Conservation (phyloP, 2,888 invertebrate genomes). For the Agriopis leucophaearia region DNA sequence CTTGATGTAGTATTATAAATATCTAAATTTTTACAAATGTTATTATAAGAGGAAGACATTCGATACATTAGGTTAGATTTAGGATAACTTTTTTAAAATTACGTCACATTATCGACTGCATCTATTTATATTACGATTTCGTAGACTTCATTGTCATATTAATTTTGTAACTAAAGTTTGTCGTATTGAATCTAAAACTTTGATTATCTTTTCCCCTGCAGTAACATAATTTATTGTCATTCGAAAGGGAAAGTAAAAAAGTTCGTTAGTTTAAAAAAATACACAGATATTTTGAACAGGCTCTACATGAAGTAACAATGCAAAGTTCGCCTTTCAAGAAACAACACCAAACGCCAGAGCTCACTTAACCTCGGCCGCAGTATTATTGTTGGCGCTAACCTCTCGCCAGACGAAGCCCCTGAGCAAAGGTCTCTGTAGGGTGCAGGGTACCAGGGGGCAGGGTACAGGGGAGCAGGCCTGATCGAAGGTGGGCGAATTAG, state of each 20-base stretch:
- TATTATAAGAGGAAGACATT: too few relatives aligned
- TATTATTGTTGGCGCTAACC: slow-evolving; percentile 73
- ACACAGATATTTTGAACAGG: background rate
- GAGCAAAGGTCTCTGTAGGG: slow-evolving; percentile 54
- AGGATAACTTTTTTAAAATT: too few relatives aligned
- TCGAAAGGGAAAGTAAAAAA: too few relatives aligned
- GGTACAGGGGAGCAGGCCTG: slow-evolving; percentile 65
- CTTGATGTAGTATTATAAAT: too few relatives aligned
- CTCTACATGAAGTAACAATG: slow-evolving; percentile 9
- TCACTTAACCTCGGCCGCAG: slow-evolving; percentile 72
- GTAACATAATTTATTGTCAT: too few relatives aligned
- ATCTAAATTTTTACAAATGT: too few relatives aligned
- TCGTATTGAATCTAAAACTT: too few relatives aligned
- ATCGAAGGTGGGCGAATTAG: slow-evolving; percentile 85
- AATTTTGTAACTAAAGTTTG: background rate
- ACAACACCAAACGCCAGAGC: slow-evolving; percentile 66
- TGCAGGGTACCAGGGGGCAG: slow-evolving; percentile 54
- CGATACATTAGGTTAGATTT: too few relatives aligned
- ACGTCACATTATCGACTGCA: slow-evolving; percentile 8
- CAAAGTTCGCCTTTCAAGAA: slow-evolving; percentile 48
- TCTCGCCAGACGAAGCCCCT: slow-evolving; percentile 74
- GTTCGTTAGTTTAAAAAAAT: too few relatives aligned
- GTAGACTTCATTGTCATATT: too few relatives aligned
- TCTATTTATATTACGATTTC: slow-evolving; percentile 38
- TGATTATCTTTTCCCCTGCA: too few relatives aligned